These are phyloP conservation scores for Leptopilina syphax DNA, from an alignment of 2,888 invertebrate species.

Conservation along the genomic window DNA sequence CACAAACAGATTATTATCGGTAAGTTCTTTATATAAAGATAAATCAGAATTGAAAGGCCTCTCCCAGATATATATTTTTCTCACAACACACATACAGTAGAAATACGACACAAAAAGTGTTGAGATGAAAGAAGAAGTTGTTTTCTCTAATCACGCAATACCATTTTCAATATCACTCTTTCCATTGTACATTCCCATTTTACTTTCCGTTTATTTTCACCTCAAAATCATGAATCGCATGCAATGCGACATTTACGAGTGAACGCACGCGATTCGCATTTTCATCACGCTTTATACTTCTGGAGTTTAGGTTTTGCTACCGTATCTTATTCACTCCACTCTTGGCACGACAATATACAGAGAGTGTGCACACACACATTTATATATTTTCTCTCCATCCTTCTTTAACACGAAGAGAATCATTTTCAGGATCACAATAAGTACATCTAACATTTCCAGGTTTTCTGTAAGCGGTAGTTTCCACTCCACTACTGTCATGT, in stretches of 20 bases:
- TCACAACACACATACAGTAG: background rate
- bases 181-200: conserved; percentile 15
- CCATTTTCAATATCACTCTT: conserved; percentile 9
- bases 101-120: background rate
- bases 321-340: background rate
- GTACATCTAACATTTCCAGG: conserved; percentile 24
- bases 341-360: conserved; percentile 14
- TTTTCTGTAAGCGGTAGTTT: conserved; percentile 38
- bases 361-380: too few relatives aligned
- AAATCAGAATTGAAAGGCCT: too few relatives aligned
- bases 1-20: too few relatives aligned
- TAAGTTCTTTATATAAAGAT: too few relatives aligned
- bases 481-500: conserved; percentile 39
- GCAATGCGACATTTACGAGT: conserved; percentile 29
- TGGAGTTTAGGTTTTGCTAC: conserved; percentile 21
- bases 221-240: conserved; percentile 25
- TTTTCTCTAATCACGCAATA: conserved; percentile 17
- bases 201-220: conserved; percentile 32
- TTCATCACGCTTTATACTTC: conserved; percentile 1
- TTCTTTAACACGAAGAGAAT: background rate
- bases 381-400: background rate
- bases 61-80: too few relatives aligned
- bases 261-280: conserved; percentile 36
- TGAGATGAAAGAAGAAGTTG: conserved; percentile 5
- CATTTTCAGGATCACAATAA: conserved; percentile 10